A percentile compares a stretch with the other conserved stretches of the same genome.
phyloP scores from a whole-genome alignment of 2,888 invertebrate species.

The Lacanobia oleracea region DNA sequence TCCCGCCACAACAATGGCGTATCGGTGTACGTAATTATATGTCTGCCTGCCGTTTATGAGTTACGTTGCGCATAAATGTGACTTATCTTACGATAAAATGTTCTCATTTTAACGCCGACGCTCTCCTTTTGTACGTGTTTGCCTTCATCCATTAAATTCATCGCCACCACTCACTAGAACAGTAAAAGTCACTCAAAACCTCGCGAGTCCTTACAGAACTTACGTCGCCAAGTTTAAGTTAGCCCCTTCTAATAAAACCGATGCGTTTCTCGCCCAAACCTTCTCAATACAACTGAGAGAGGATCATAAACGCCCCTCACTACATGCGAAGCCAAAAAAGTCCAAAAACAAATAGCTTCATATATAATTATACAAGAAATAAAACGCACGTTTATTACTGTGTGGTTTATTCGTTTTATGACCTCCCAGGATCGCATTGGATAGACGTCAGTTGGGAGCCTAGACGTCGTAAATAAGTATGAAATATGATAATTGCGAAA shows the following conservation, averaged over 20 bases:
- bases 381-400: slow-evolving; percentile 85
- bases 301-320: slow-evolving; percentile 69
- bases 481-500: slow-evolving; percentile 91
- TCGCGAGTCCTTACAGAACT: slow-evolving; percentile 58
- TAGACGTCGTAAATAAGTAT: slow-evolving; percentile 90
- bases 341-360: slow-evolving; percentile 79
- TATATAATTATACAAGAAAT: slow-evolving; percentile 86
- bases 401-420: slow-evolving; percentile 86
- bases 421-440: slow-evolving; percentile 82
- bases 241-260: slow-evolving; percentile 55
- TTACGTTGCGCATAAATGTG: slow-evolving; percentile 70
- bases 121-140: slow-evolving; percentile 64
- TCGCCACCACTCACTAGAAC: slow-evolving; percentile 66
- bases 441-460: slow-evolving; percentile 87
- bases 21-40: slow-evolving; percentile 74
- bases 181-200: slow-evolving; percentile 66
- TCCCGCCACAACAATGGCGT: slow-evolving; percentile 76
- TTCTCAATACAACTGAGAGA: slow-evolving; percentile 40
- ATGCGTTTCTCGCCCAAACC: slow-evolving; percentile 61
- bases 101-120: slow-evolving; percentile 74
- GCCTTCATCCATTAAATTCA: slow-evolving; percentile 69
- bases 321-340: slow-evolving; percentile 62
- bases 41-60: slow-evolving; percentile 72
- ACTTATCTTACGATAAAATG: slow-evolving; percentile 75
- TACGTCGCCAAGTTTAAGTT: slow-evolving; percentile 61